A percentile compares a stretch with the other conserved stretches of the same genome.
These are phyloP conservation scores for Chymomyza costata DNA, from an alignment of 1,140 invertebrate species.

Conservation along the genomic window DNA sequence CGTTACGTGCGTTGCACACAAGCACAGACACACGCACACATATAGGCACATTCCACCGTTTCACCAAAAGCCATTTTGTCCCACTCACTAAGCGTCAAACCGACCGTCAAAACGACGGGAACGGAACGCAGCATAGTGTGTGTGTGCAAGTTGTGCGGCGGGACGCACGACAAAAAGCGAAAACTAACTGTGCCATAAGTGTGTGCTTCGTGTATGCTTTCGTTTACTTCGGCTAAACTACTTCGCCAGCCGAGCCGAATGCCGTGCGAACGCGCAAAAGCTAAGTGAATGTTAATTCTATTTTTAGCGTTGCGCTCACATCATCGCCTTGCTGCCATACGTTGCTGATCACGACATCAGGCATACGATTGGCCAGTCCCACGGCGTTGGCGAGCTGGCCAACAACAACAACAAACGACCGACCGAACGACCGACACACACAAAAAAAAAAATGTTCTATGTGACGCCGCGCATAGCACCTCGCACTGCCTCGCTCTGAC, in stretches of 20 bases:
- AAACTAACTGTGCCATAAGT: constrained; percentile 24
- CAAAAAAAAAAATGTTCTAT: too few species aligned
- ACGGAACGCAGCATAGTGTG: neutral
- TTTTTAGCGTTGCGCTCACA: constrained; percentile 61
- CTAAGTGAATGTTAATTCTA: constrained; percentile 64
- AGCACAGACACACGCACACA: neutral
- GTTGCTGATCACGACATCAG: constrained; percentile 56
- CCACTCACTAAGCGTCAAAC: constrained; percentile 60
- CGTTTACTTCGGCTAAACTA: constrained; percentile 6
- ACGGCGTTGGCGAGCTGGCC: constrained; percentile 12
- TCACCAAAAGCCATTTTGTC: constrained; percentile 41
- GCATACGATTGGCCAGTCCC: constrained; percentile 42
- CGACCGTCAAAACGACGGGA: constrained; percentile 20
- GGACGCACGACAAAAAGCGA: constrained; percentile 31
- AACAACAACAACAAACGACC: constrained; percentile 33
- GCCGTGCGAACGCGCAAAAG: constrained; percentile 11
- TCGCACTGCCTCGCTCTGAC: too few species aligned
- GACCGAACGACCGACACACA: constrained; percentile 31
- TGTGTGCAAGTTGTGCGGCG: too few species aligned
- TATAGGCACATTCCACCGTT: constrained; percentile 27
- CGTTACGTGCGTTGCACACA: constrained; percentile 2
- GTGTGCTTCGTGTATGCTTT: constrained; percentile 11
- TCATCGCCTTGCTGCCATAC: constrained; percentile 48
- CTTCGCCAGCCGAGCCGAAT: constrained; percentile 8
- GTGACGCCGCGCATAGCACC: too few species aligned